These are phyloP conservation scores for Volucella bombylans DNA, from an alignment of 2,888 invertebrate genomes.

Conservation along the genomic window DNA sequence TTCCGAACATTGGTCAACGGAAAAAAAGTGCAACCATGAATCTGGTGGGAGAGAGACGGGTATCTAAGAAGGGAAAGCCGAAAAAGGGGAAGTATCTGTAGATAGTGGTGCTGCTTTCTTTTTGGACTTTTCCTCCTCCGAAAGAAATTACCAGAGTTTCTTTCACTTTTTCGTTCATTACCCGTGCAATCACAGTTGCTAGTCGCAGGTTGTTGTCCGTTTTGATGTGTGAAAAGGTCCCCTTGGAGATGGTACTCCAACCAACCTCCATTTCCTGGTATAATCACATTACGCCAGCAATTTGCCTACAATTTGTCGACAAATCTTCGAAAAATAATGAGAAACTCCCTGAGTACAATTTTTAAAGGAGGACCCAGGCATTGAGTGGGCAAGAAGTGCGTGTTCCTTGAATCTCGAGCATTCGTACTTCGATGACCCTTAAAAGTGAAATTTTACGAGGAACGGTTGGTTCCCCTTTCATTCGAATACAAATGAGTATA, in stretches of 20 bases:
- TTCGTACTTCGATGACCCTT: conserved; percentile 62
- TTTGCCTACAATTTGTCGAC: not conserved
- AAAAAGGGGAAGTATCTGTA: not conserved
- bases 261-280: not conserved
- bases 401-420: conserved; percentile 45
- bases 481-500: too few species aligned
- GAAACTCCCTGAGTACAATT: conserved; percentile 6
- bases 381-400: conserved; percentile 46
- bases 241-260: not conserved
- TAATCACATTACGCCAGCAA: conserved; percentile 26
- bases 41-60: not conserved
- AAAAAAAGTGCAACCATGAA: conserved; percentile 35
- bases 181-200: conserved; percentile 11
- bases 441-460: conserved; percentile 61
- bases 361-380: not conserved
- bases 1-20: too few species aligned
- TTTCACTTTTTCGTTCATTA: conserved; percentile 66
- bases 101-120: conserved; percentile 47
- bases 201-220: conserved; percentile 36
- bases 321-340: conserved; percentile 14
- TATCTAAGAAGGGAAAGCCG: not conserved
- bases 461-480: not conserved
- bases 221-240: conserved; percentile 20
- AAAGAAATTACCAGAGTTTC: conserved; percentile 21
- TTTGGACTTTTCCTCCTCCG: conserved; percentile 21